These are phyloP conservation scores for Selene dorsalis DNA, from an alignment of 2,797 vertebrate species.

Conservation along the genomic window DNA sequence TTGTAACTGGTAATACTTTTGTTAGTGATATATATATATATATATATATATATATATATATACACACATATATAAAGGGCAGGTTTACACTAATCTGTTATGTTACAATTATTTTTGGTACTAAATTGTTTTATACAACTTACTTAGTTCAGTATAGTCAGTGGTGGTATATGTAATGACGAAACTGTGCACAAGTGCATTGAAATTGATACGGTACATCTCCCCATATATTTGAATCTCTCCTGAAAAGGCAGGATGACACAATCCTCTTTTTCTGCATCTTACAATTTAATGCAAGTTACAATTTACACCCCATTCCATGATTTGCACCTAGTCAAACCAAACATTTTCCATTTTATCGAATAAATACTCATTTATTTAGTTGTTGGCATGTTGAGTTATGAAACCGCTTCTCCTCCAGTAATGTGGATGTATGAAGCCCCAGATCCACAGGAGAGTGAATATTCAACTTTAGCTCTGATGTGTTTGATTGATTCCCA, in stretches of 20 bases:
- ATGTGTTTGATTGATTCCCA: background rate
- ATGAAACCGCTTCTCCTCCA: background rate
- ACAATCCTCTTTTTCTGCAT: background rate
- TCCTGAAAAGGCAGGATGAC: background rate
- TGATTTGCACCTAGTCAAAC: background rate
- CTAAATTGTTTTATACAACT: too few species aligned
- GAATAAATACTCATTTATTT: too few species aligned
- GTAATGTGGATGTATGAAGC: background rate
- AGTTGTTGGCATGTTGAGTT: background rate
- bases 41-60: too few species aligned
- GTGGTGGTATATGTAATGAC: too few species aligned
- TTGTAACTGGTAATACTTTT: too few species aligned
- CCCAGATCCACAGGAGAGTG: background rate
- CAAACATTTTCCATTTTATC: background rate
- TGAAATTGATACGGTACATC: background rate
- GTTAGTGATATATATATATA: background rate
- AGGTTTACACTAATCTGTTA: background rate
- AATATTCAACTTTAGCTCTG: background rate
- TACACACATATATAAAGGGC: background rate
- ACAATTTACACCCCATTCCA: background rate
- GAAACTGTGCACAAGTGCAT: too few species aligned
- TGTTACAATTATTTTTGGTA: background rate
- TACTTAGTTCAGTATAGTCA: too few species aligned
- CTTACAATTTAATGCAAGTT: background rate
- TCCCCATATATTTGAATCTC: background rate